A percentile compares a stretch with the other conserved stretches of the same genome.
Evolutionary conservation across 2,113 vertebrate species (phyloP).

Genomic region (Sinocyclocheilus grahami): DNA sequence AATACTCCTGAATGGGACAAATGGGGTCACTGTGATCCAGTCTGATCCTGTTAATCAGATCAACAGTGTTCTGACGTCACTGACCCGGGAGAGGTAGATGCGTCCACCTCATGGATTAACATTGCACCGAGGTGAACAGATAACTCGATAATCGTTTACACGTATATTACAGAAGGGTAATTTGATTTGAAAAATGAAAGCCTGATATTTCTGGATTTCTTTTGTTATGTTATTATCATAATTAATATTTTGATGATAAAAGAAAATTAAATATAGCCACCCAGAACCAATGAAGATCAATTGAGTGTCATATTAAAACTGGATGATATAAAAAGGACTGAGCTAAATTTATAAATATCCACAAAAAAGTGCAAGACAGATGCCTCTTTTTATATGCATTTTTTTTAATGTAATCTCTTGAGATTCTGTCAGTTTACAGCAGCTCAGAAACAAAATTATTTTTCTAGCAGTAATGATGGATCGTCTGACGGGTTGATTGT

Average conservation of each 20-base stretch:
- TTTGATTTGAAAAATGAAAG: not conserved
- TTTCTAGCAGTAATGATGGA: not conserved
- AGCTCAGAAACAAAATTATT: too few species aligned
- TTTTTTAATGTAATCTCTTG: not conserved
- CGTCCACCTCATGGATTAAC: not conserved
- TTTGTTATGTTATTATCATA: not conserved
- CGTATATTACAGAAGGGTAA: not conserved
- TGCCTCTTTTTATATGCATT: not conserved
- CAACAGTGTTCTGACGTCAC: conserved; percentile 18
- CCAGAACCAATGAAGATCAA: not conserved
- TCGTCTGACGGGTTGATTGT: not conserved
- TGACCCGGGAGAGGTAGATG: not conserved
- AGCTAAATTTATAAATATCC: not conserved
- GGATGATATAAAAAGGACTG: not conserved
- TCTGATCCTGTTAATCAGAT: conserved; percentile 41
- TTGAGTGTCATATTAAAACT: not conserved
- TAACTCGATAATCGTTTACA: too few species aligned
- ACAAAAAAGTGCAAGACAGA: not conserved
- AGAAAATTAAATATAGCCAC: not conserved
- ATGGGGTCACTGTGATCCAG: conserved; percentile 7
- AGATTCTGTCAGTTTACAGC: too few species aligned
- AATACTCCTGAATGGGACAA: conserved; percentile 1
- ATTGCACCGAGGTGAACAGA: not conserved
- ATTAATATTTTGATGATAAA: not conserved
- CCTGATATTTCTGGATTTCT: not conserved